Percentiles rank a stretch among this genome's conserved stretches.
These are phyloP conservation scores for Polietes domitor DNA, from an alignment of 2,888 invertebrate species.

Conservation along the genomic window DNA sequence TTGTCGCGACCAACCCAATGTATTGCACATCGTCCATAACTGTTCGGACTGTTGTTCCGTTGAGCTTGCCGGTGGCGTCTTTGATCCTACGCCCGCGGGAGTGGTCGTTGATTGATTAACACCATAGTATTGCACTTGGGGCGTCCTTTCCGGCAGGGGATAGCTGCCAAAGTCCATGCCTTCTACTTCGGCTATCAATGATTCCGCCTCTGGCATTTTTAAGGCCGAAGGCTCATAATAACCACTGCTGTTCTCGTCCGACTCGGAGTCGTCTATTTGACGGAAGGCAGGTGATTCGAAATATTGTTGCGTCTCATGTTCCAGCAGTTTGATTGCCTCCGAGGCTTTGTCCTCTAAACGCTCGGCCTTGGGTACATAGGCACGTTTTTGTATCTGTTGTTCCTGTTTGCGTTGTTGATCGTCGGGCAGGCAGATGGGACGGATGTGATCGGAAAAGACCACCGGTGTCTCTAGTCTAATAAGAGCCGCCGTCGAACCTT, in stretches of 20 bases:
- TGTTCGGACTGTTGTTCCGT: constrained; percentile 69
- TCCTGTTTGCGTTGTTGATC: constrained; percentile 78
- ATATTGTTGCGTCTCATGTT: constrained; percentile 79
- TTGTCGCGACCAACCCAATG: constrained; percentile 92
- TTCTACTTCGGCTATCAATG: constrained; percentile 70
- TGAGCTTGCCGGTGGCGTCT: constrained; percentile 45
- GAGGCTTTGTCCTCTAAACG: constrained; percentile 72
- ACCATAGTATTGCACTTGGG: constrained; percentile 77
- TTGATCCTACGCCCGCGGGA: background rate
- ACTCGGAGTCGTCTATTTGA: constrained; percentile 54
- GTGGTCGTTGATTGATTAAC: constrained; percentile 52
- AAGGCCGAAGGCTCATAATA: constrained; percentile 71
- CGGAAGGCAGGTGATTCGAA: constrained; percentile 76
- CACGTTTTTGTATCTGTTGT: constrained; percentile 74
- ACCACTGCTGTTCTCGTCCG: constrained; percentile 52
- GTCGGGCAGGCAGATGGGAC: constrained; percentile 90
- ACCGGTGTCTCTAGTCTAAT: constrained; percentile 90
- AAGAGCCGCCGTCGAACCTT: constrained; percentile 92
- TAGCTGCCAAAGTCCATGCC: constrained; percentile 71
- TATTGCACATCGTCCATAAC: constrained; percentile 86
- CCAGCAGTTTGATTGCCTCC: constrained; percentile 69
- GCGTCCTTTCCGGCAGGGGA: constrained; percentile 78
- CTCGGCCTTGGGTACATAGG: constrained; percentile 78
- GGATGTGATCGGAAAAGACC: constrained; percentile 89
- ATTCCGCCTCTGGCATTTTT: constrained; percentile 77